These are phyloP conservation scores for Cataglyphis altisquamis DNA, from an alignment of 2,888 invertebrate species.

Conservation along the genomic window DNA sequence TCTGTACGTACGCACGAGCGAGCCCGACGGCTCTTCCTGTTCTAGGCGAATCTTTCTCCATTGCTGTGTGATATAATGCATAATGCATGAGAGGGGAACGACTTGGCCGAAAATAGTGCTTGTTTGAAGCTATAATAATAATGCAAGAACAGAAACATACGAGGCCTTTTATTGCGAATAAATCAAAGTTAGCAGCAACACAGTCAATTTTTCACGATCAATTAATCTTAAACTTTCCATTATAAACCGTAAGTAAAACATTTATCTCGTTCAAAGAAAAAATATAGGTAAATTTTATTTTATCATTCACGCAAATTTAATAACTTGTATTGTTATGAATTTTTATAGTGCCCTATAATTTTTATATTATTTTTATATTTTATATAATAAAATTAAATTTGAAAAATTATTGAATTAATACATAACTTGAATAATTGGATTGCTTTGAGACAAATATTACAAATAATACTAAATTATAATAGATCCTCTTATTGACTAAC, in stretches of 20 bases:
- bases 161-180: neutral
- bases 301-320: too few relatives aligned
- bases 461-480: neutral
- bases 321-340: too few relatives aligned
- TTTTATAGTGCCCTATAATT: too few relatives aligned
- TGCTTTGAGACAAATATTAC: neutral
- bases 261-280: neutral
- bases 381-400: neutral
- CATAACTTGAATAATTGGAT: neutral
- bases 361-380: too few relatives aligned
- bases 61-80: neutral
- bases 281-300: neutral
- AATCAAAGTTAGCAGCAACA: neutral
- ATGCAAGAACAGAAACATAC: neutral
- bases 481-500: neutral
- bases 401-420: neutral
- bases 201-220: neutral
- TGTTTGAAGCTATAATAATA: slow-evolving; percentile 1
- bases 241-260: neutral
- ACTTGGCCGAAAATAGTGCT: neutral
- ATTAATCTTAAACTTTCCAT: neutral
- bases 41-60: neutral
- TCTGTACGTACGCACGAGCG: neutral
- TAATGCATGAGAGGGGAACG: neutral
- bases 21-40: neutral